These are phyloP conservation scores for Ophioninae sp. DNA, from an alignment of 2,888 invertebrate species.

Conservation along the genomic window DNA sequence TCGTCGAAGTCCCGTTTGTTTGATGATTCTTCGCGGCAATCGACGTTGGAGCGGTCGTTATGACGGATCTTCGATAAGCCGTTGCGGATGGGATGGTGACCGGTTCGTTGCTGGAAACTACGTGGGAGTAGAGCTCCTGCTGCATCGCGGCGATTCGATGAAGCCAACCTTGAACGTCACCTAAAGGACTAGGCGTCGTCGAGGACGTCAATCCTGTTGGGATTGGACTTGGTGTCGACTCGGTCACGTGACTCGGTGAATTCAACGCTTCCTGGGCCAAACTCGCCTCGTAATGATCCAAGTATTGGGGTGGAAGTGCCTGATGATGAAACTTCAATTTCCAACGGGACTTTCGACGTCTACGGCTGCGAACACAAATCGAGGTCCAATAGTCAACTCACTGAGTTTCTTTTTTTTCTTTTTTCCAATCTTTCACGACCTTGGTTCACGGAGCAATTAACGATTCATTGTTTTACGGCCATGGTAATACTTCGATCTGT, in stretches of 20 bases:
- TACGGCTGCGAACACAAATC: constrained; percentile 72
- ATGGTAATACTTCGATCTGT: constrained; percentile 19
- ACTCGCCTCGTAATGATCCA: constrained; percentile 90
- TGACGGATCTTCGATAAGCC: constrained; percentile 74
- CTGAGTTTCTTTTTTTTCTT: no score
- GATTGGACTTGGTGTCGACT: constrained; percentile 77
- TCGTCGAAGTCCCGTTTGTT: constrained; percentile 19
- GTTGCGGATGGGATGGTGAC: constrained; percentile 6
- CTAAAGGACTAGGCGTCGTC: constrained; percentile 74
- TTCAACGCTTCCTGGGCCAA: constrained; percentile 82
- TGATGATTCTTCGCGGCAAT: constrained; percentile 38
- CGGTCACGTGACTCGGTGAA: constrained; percentile 69
- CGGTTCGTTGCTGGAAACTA: constrained; percentile 47
- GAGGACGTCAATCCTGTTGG: constrained; percentile 73
- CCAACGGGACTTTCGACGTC: constrained; percentile 86
- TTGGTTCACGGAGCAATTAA: neutral
- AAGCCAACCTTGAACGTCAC: constrained; percentile 85
- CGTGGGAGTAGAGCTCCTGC: constrained; percentile 81
- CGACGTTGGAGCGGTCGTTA: constrained; percentile 74
- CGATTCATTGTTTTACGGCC: neutral
- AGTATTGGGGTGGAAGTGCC: constrained; percentile 89
- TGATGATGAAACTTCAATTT: constrained; percentile 92
- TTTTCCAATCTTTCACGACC: no score
- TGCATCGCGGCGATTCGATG: constrained; percentile 89
- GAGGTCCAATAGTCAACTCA: no score